Conservation (phyloP, 2,113 vertebrate genomes). For the Albula goreensis region DNA sequence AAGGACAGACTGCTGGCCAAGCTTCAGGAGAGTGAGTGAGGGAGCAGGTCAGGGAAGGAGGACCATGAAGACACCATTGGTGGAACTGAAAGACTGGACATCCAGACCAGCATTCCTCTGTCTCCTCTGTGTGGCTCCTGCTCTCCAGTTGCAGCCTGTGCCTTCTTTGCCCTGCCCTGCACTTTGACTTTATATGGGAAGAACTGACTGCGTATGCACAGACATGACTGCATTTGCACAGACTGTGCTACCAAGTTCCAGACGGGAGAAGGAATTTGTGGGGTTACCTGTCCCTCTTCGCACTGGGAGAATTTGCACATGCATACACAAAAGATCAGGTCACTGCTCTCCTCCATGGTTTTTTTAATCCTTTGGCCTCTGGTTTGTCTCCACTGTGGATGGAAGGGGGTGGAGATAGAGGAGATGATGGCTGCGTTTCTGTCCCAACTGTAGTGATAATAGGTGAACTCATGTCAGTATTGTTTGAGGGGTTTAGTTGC, state of each 20-base stretch:
- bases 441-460: conserved; percentile 42
- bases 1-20: neutral
- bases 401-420: conserved; percentile 28
- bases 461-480: conserved; percentile 54
- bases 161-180: neutral
- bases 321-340: conserved; percentile 53
- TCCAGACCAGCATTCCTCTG: neutral
- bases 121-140: neutral
- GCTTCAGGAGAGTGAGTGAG: neutral
- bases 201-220: neutral
- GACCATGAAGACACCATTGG: neutral
- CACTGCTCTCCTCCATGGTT: conserved; percentile 59
- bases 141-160: neutral
- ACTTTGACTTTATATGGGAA: neutral
- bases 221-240: neutral
- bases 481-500: conserved; percentile 42
- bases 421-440: conserved; percentile 23
- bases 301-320: conserved; percentile 32
- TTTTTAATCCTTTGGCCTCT: conserved; percentile 28
- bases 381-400: conserved; percentile 25
- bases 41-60: neutral
- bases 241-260: neutral
- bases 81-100: neutral
- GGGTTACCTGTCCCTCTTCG: neutral
- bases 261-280: too few species aligned